A percentile compares a stretch with the other conserved stretches of the same genome.
Evolutionary conservation across 2,888 invertebrate genomes (phyloP).

Genomic region (Altica lythri): DNA sequence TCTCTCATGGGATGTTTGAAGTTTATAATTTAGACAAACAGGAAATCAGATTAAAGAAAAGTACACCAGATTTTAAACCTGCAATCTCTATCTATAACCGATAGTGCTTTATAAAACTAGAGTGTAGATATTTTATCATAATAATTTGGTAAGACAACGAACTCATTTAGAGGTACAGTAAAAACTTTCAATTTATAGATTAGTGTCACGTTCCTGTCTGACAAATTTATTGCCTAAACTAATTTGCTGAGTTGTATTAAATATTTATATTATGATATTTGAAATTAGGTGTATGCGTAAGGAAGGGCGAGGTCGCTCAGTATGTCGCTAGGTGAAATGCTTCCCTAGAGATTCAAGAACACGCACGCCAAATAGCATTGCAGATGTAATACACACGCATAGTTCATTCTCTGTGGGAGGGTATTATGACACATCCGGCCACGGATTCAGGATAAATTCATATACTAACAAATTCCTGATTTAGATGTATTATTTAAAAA

Average conservation of each 20-base stretch:
- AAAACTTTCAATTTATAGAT: conserved; percentile 20
- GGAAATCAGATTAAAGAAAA: too few relatives aligned
- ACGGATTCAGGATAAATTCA: too few relatives aligned
- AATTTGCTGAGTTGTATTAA: conserved; percentile 35
- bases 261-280: conserved; percentile 38
- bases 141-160: conserved; percentile 8
- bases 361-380: conserved; percentile 51
- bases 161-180: conserved; percentile 3
- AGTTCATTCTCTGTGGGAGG: conserved; percentile 47
- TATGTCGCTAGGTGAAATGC: conserved; percentile 30
- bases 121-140: too few relatives aligned
- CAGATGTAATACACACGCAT: conserved; percentile 52
- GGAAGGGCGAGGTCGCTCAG: conserved; percentile 29
- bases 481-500: too few relatives aligned
- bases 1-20: too few relatives aligned
- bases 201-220: conserved; percentile 21
- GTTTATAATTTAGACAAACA: too few relatives aligned
- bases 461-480: too few relatives aligned
- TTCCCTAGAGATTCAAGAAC: conserved; percentile 40
- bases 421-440: too few relatives aligned
- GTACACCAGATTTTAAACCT: too few relatives aligned
- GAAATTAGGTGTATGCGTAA: conserved; percentile 35
- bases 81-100: too few relatives aligned
- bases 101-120: too few relatives aligned
- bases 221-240: conserved; percentile 33